Percentiles rank a stretch among this genome's conserved stretches.
Evolutionary conservation across 2,888 invertebrate genomes (phyloP).

Genomic region (Harmothoe impar): DNA sequence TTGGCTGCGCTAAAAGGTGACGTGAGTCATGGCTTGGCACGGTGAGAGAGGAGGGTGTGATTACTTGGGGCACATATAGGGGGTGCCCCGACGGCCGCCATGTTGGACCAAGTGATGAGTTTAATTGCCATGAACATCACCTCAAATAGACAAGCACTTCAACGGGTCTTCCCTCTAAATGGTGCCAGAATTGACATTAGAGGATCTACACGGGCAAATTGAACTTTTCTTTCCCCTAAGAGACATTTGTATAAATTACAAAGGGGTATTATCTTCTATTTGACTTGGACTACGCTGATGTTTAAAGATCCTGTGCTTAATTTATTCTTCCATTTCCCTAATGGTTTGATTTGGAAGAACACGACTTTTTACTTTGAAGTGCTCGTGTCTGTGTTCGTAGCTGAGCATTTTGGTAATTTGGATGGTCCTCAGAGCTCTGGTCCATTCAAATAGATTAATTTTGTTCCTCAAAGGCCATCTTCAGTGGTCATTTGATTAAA

Average conservation of each 20-base stretch:
- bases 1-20: conserved; percentile 11
- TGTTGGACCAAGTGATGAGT: conserved; percentile 36
- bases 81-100: background rate
- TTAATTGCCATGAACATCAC: conserved; percentile 42
- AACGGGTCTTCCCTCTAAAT: background rate
- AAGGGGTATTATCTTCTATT: conserved; percentile 17
- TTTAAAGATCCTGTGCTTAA: conserved; percentile 6
- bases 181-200: background rate
- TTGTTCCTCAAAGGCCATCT: too few relatives aligned
- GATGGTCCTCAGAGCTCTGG: too few relatives aligned
- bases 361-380: background rate
- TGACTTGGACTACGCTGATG: background rate
- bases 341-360: conserved; percentile 12
- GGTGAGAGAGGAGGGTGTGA: background rate
- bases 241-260: conserved; percentile 1
- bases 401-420: too few relatives aligned
- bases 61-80: background rate
- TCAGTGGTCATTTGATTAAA: too few relatives aligned
- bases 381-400: too few relatives aligned
- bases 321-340: conserved; percentile 7
- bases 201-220: background rate
- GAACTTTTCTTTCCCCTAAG: background rate
- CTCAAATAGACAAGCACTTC: conserved; percentile 39
- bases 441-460: too few relatives aligned
- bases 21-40: conserved; percentile 14